phyloP scores from a whole-genome alignment of 2,888 invertebrate species.

The Oeneis ivallda region DNA sequence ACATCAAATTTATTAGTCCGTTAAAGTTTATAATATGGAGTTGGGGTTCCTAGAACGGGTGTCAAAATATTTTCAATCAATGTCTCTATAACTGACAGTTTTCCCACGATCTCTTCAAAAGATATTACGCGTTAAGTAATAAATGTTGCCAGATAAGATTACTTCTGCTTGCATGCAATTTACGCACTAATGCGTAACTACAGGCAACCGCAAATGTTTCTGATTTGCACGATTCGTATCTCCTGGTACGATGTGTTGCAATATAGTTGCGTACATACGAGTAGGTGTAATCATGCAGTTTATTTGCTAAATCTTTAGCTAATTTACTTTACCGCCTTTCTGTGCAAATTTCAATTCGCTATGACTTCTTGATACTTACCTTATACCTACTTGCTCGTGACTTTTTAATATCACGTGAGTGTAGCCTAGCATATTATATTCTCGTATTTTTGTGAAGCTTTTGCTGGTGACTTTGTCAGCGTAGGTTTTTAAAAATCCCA shows the following conservation, averaged over 20 bases:
- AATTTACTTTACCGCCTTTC: constrained; percentile 9
- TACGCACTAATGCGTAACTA: constrained; percentile 67
- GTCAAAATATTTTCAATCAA: constrained; percentile 11
- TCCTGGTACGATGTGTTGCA: constrained; percentile 33
- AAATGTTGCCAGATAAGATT: constrained; percentile 68
- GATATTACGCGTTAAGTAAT: constrained; percentile 62
- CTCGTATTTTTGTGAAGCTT: no score
- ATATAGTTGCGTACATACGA: constrained; percentile 25
- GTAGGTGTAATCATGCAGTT: constrained; percentile 27
- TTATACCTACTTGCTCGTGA: not conserved
- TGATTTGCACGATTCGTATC: constrained; percentile 50
- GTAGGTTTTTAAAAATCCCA: no score
- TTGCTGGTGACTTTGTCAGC: no score
- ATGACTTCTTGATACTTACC: no score
- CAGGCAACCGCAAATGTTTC: constrained; percentile 63
- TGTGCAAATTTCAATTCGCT: constrained; percentile 6
- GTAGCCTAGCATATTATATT: no score
- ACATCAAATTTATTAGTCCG: no score
- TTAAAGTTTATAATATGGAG: no score
- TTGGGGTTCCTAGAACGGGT: no score
- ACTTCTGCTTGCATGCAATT: constrained; percentile 63
- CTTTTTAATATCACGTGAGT: constrained; percentile 3
- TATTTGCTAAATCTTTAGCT: constrained; percentile 22
- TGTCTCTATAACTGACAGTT: constrained; percentile 38
- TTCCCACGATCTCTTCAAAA: constrained; percentile 66